Evolutionary conservation across 2,113 vertebrate species (phyloP).

Genomic region (Camelus bactrianus): DNA sequence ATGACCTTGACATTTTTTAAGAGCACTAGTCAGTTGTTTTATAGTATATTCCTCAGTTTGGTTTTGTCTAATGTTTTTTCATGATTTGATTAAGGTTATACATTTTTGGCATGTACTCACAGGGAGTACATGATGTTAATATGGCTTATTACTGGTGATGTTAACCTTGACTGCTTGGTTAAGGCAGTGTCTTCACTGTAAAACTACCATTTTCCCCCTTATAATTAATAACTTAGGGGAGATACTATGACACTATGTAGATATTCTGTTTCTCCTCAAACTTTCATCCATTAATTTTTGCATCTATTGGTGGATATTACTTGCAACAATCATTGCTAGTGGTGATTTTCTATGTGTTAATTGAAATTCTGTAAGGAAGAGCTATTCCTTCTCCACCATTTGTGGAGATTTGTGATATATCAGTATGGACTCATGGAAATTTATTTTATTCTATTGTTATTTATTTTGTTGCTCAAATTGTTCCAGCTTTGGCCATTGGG

Average conservation of each 20-base stretch:
- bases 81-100: background rate
- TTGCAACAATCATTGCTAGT: background rate
- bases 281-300: background rate
- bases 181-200: background rate
- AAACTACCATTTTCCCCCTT: background rate
- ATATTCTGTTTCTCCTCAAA: background rate
- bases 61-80: background rate
- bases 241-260: background rate
- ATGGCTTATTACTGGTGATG: background rate
- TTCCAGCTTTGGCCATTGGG: background rate
- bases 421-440: background rate
- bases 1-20: constrained; percentile 22
- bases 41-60: background rate
- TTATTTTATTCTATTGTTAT: constrained; percentile 24
- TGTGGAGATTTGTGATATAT: background rate
- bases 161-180: background rate
- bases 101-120: background rate
- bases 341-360: background rate
- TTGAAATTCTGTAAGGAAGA: background rate
- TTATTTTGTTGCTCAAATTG: background rate
- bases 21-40: background rate
- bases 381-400: background rate
- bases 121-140: background rate
- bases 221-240: background rate
- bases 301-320: background rate